Percentiles rank a stretch among this genome's conserved stretches.
Evolutionary conservation across 2,797 vertebrate genomes (phyloP).

Genomic region (Orientallactaga sibirica): DNA sequence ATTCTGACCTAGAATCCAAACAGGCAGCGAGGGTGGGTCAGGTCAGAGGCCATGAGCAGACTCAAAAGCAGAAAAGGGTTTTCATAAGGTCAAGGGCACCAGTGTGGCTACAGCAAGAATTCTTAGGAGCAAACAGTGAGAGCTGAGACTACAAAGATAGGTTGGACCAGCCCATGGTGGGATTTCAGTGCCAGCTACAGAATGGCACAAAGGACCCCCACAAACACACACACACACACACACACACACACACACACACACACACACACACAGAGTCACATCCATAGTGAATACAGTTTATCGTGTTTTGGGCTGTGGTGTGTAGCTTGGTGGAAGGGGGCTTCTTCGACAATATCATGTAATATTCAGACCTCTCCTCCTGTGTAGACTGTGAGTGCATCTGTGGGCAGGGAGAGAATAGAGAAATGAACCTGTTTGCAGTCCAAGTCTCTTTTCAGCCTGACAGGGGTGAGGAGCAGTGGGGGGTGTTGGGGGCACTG

Average conservation of each 20-base stretch:
- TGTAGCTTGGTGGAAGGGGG: not conserved
- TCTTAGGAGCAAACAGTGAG: not conserved
- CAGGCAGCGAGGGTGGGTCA: not conserved
- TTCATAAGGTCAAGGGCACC: not conserved
- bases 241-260: not conserved
- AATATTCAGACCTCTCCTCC: not conserved
- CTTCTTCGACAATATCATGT: not conserved
- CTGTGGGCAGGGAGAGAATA: not conserved
- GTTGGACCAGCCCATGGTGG: not conserved
- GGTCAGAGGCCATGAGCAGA: not conserved
- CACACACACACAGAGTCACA: not conserved
- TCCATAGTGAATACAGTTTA: not conserved
- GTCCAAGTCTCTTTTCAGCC: not conserved
- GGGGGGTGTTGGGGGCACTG: fast-evolving
- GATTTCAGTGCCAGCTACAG: not conserved
- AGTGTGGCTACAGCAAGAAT: not conserved
- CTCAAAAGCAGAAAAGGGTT: not conserved
- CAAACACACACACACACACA: not conserved
- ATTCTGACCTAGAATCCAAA: not conserved
- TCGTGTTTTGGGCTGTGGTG: not conserved
- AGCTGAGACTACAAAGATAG: not conserved
- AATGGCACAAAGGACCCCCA: not conserved
- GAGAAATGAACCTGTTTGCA: not conserved
- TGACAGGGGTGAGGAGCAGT: too few relatives aligned
- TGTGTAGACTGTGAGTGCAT: not conserved